Evolutionary conservation across 2,113 vertebrate genomes (phyloP).

Genomic region (Catharus bicknelli): DNA sequence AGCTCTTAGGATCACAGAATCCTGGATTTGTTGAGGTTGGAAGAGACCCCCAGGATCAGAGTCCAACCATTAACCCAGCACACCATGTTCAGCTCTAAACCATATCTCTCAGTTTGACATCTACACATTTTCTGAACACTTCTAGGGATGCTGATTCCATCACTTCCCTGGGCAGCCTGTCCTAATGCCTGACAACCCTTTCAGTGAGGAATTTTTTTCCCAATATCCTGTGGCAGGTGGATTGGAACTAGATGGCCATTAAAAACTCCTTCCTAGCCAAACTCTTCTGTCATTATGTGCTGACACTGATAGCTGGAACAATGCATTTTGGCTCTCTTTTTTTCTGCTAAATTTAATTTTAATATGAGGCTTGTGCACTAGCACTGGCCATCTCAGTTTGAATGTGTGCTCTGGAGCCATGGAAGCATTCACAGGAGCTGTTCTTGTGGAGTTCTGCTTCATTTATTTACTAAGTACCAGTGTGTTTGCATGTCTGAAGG

Average conservation of each 20-base stretch:
- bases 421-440: background rate
- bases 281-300: background rate
- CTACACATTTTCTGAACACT: background rate
- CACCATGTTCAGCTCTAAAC: fast-evolving
- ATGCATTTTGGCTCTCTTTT: background rate
- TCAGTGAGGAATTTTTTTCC: background rate
- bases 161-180: background rate
- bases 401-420: background rate
- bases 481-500: background rate
- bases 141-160: background rate
- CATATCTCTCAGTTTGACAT: background rate
- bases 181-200: background rate
- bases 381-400: background rate
- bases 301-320: background rate
- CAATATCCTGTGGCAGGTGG: fast-evolving
- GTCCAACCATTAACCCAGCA: background rate
- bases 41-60: background rate
- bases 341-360: background rate
- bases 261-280: background rate
- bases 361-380: background rate
- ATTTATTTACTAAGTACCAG: background rate
- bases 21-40: background rate
- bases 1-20: background rate
- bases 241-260: background rate
- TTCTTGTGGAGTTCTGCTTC: background rate